These are phyloP conservation scores for Dipodomys stephensi DNA, from an alignment of 2,113 vertebrate genomes.

Conservation along the genomic window DNA sequence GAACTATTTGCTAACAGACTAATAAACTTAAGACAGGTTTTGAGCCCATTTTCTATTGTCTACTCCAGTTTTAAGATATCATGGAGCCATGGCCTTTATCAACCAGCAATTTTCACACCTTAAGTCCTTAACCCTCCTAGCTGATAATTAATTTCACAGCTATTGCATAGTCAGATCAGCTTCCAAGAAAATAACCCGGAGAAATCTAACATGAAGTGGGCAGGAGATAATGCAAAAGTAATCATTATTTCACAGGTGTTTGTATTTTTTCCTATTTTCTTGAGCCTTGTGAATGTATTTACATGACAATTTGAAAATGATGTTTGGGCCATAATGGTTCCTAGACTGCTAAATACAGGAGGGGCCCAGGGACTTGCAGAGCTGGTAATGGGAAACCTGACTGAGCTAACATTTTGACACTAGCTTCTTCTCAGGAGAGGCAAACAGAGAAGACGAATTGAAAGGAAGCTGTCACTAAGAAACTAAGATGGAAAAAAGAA, in stretches of 20 bases:
- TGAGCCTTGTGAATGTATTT: slow-evolving; percentile 87
- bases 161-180: slow-evolving; percentile 64
- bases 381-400: slow-evolving; percentile 83
- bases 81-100: slow-evolving; percentile 57
- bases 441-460: slow-evolving; percentile 69
- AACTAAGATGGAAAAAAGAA: slow-evolving; percentile 61
- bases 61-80: slow-evolving; percentile 62
- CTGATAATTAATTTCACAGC: slow-evolving; percentile 85
- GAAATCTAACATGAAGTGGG: slow-evolving; percentile 72
- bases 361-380: slow-evolving; percentile 83
- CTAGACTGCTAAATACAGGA: slow-evolving; percentile 82
- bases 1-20: slow-evolving; percentile 29
- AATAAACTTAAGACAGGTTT: slow-evolving; percentile 46
- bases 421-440: slow-evolving; percentile 75
- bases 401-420: slow-evolving; percentile 85
- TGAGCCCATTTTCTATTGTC: slow-evolving; percentile 27
- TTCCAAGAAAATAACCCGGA: slow-evolving; percentile 74
- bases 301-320: slow-evolving; percentile 89
- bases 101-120: slow-evolving; percentile 74
- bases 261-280: slow-evolving; percentile 77
- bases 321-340: slow-evolving; percentile 80
- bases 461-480: slow-evolving; percentile 78
- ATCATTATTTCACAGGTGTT: slow-evolving; percentile 86
- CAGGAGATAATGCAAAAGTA: slow-evolving; percentile 65
- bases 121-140: slow-evolving; percentile 75